Evolutionary conservation across 2,888 invertebrate species (phyloP).

Genomic region (Romanomermis culicivorax): DNA sequence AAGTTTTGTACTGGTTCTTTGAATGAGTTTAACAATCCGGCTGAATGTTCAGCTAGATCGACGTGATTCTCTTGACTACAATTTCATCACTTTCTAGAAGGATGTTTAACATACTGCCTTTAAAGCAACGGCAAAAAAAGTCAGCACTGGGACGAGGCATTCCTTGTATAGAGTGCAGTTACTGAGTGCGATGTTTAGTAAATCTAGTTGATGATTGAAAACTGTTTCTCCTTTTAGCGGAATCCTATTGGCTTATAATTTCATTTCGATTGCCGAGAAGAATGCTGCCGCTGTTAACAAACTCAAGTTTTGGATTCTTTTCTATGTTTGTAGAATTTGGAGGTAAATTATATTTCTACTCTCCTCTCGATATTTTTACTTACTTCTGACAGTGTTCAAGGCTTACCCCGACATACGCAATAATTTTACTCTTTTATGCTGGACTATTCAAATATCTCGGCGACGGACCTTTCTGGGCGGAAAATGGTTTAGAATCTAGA

Average conservation of each 20-base stretch:
- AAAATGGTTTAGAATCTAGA: constrained; percentile 40
- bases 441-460: constrained; percentile 48
- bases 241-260: neutral
- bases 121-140: no score
- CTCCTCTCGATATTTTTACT: no score
- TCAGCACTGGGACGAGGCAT: no score
- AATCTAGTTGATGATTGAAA: no score
- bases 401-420: constrained; percentile 50
- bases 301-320: neutral
- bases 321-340: neutral
- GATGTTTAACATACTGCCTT: no score
- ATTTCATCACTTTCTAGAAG: no score
- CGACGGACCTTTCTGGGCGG: constrained; percentile 53
- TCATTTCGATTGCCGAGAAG: neutral
- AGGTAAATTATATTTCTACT: neutral
- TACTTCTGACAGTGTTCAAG: constrained; percentile 33
- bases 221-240: neutral
- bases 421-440: constrained; percentile 49
- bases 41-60: no score
- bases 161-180: no score
- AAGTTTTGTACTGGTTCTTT: no score
- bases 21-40: no score
- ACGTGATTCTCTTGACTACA: no score
- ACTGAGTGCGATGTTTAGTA: no score
- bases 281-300: neutral